Base-by-base conservation (phyloP, 2,113 vertebrate species). In the Okapia johnstoni region DNA sequence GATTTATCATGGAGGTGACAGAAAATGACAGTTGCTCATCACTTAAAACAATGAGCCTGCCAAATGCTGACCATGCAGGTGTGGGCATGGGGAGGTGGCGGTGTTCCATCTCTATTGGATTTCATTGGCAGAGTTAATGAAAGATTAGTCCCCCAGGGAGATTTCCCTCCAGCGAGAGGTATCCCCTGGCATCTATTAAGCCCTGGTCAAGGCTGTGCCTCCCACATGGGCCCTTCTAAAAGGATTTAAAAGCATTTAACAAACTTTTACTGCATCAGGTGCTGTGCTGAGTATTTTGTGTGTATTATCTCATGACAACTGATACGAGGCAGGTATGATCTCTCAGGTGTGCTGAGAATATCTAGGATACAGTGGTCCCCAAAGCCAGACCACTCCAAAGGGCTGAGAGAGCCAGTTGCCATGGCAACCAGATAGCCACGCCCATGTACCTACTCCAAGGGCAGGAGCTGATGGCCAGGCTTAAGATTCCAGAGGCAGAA, bases 1-100 rank as follows among this genome's bases (percentile, higher is more conserved):
- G 93, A 98, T 98, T 98, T 97, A 97, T 93, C 97, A 66, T 16
- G 33, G 88, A 95, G 88, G 84, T 0, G 70, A 98, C 92, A 88
- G 96, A 95, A 94, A 98, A 96, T 96, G 90, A 94, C 97, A 90
- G 97, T 87, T 98, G 97, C 96, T 98, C 95, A 96, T 98, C 97
- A 48, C 95, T 98, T 97, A 96, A 93, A 97, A 97, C 70, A 96
- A 77, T 73, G 95, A 96, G 84, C 91, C 96, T 93, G 61, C 73
- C 70, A 97, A 85, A 50, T 26, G 80, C 83, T 93, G 94, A 70
- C 90, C 58, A 58, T 0, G 91, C 57, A 97, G 97, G 93, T 60
- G 79, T 57, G 1, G 55, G 87, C 52, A 40, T 0, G 1, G 30
- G 87, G 54, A 33, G 79, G 92, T 26, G 77, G 83, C 8, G 1